A percentile compares a stretch with the other conserved stretches of the same genome.
Conservation (phyloP, 2,113 vertebrate genomes). For the Actenoides hombroni region DNA sequence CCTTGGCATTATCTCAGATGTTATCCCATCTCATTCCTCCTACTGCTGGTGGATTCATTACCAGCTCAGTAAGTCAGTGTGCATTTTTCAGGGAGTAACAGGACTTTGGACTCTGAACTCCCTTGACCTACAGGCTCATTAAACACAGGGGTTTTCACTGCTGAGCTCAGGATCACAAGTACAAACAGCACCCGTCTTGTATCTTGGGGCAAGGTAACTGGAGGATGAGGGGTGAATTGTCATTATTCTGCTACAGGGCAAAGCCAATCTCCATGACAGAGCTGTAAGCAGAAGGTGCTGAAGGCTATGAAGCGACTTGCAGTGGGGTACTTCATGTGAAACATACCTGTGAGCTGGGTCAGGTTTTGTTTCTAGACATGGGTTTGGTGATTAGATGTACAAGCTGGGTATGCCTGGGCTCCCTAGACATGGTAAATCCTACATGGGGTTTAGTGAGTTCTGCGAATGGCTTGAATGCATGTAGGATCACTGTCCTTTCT, state of each 20-base stretch:
- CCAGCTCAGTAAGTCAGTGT: neutral
- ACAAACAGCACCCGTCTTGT: neutral
- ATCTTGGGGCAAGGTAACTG: neutral
- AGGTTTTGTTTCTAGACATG: fast-evolving
- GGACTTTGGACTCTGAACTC: neutral
- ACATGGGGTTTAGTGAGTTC: neutral
- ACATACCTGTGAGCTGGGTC: neutral
- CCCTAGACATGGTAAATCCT: neutral
- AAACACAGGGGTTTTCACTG: neutral
- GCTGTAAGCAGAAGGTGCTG: neutral
- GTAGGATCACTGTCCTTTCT: neutral
- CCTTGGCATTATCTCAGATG: neutral
- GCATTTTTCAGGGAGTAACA: neutral
- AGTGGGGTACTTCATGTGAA: neutral
- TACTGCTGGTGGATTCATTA: neutral
- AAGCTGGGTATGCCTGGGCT: fast-evolving
- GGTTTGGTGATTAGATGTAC: neutral
- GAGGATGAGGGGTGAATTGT: neutral
- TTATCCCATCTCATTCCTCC: neutral
- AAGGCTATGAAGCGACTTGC: neutral
- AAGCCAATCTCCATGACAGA: neutral
- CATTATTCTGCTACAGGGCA: neutral
- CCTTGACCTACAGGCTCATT: neutral
- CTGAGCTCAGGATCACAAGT: neutral
- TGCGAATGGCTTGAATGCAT: neutral